Evolutionary conservation across 2,888 invertebrate species (phyloP), one percentile per base, ranked within the genome.

Genomic region (Apocheima hispidaria): DNA sequence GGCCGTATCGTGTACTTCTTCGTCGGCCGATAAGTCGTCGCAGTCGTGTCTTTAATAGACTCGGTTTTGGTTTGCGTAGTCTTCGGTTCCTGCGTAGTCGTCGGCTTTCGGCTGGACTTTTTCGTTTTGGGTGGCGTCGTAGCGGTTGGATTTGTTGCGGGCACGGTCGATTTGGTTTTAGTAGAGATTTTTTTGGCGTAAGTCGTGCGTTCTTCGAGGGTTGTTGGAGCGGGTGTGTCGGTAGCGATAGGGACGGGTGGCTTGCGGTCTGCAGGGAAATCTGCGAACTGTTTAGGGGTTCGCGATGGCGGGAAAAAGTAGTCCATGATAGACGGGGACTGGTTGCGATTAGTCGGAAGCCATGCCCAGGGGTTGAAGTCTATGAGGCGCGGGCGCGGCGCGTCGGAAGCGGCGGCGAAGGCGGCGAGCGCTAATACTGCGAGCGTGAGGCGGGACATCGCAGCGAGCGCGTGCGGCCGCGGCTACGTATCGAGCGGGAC

Each of bases 1-100:
- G 88, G 89, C 71, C 93, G 89, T 63, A 94, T 94, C 49, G 94
- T 93, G 69, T 94, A 94, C 71, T 92, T 90, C 73, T 93, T 92
- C 59, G 93, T 90, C 46, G 94, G 90, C 57, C 88, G 84, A 66
- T 82, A 82, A 52, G 90, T 87, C 63, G 88, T 82, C 58, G 86
- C 82, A 46, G 84, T 82, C 60, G 79, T 74, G 53, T 82, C 81
- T 74, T 82, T 88, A 46, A 84, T 79, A 46, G 78, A 72, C 59
- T 89, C 87, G 20, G 78, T 79, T 80, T 83, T 91, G 33, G 84
- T 82, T 72, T 84, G 86, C 21, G 86, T 88, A 48, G 81, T 82
- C 82, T 86, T 89, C 33, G 81, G 69, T 66, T 88, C 89, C 40
- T 75, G 66, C 26, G 86, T 87, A 21, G 91, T 88, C 55, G 84